Evolutionary conservation across 2,113 vertebrate genomes (phyloP).

Genomic region (Lipotes vexillifer): DNA sequence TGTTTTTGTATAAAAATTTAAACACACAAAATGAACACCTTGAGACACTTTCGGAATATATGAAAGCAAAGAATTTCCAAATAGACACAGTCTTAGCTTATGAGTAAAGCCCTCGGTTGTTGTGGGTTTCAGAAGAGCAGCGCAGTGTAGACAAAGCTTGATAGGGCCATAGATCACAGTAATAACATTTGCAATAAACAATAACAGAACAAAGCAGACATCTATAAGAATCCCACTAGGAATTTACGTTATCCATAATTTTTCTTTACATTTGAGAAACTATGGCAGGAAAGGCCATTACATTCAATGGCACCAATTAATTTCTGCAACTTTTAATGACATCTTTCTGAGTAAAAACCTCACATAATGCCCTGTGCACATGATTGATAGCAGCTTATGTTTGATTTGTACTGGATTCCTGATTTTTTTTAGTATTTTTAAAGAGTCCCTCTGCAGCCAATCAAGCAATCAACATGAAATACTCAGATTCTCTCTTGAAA

Average conservation of each 20-base stretch:
- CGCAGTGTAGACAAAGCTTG: slow-evolving; percentile 79
- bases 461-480: slow-evolving; percentile 90
- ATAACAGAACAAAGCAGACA: slow-evolving; percentile 87
- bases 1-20: slow-evolving; percentile 82
- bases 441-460: slow-evolving; percentile 90
- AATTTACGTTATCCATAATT: slow-evolving; percentile 86
- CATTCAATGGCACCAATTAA: slow-evolving; percentile 88
- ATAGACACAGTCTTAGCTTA: slow-evolving; percentile 66
- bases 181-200: slow-evolving; percentile 91
- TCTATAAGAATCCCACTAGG: slow-evolving; percentile 85
- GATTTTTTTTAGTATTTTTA: slow-evolving; percentile 87
- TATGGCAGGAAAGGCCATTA: slow-evolving; percentile 85
- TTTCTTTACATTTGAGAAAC: slow-evolving; percentile 87
- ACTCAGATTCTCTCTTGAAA: slow-evolving; percentile 82
- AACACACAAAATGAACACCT: slow-evolving; percentile 79
- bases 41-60: slow-evolving; percentile 75
- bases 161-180: slow-evolving; percentile 85
- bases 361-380: slow-evolving; percentile 80
- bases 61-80: slow-evolving; percentile 74
- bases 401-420: slow-evolving; percentile 87
- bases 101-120: slow-evolving; percentile 79
- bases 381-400: slow-evolving; percentile 82
- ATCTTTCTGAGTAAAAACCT: slow-evolving; percentile 85
- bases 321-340: slow-evolving; percentile 90
- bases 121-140: slow-evolving; percentile 72